A percentile compares a stretch with the other conserved stretches of the same genome.
These are phyloP conservation scores for Xenentodon cancila DNA, from an alignment of 2,797 vertebrate genomes.

Conservation along the genomic window DNA sequence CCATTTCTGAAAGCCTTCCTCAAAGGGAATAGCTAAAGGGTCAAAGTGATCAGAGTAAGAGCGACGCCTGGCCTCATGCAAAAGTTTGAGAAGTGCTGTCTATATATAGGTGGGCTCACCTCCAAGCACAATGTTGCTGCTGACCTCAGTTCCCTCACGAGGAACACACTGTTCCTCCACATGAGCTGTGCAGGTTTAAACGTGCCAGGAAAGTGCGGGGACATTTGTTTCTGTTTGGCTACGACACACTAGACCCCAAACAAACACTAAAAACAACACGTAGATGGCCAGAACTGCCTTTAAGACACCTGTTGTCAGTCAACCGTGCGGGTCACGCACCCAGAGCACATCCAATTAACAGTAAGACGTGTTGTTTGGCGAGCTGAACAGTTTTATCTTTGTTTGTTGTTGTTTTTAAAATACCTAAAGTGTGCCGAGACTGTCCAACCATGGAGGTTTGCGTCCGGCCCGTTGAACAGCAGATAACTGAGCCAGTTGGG, in stretches of 20 bases:
- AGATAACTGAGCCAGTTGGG: no score
- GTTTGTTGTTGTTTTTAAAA: background rate
- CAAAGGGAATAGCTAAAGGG: background rate
- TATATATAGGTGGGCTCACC: constrained; percentile 52
- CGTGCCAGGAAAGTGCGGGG: background rate
- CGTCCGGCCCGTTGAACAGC: background rate
- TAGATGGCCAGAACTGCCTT: no score
- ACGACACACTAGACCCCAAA: background rate
- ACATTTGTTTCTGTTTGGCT: background rate
- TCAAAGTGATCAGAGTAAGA: background rate
- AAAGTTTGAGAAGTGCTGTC: constrained; percentile 17
- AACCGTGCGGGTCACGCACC: no score
- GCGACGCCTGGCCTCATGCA: constrained; percentile 9
- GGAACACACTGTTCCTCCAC: background rate
- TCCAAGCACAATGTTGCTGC: constrained; percentile 21
- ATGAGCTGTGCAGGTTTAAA: background rate
- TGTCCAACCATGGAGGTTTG: background rate
- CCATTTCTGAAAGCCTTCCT: background rate
- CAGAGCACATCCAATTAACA: no score
- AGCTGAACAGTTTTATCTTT: no score
- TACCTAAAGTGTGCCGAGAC: constrained; percentile 1
- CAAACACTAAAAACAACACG: no score
- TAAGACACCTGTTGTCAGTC: no score
- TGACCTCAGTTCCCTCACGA: constrained; percentile 24
- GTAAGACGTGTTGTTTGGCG: no score